phyloP scores from a whole-genome alignment of 1,140 invertebrate genomes.

The silkworm (Bombyx mori) region DNA sequence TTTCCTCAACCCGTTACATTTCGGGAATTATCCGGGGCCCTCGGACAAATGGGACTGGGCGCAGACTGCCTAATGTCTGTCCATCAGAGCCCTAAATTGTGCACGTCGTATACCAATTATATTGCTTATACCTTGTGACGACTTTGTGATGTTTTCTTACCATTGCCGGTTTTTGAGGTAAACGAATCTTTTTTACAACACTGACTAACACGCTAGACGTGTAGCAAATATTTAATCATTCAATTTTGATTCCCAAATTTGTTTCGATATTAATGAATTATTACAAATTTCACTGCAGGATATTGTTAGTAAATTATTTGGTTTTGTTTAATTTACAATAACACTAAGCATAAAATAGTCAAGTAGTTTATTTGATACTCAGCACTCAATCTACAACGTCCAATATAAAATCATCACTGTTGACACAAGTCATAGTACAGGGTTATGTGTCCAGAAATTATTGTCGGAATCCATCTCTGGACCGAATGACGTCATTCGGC shows the following conservation, averaged over 20 bases:
- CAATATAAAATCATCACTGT: slow-evolving; percentile 11
- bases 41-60: slow-evolving; percentile 48
- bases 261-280: too few relatives aligned
- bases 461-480: slow-evolving; percentile 61
- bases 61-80: slow-evolving; percentile 62
- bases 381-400: slow-evolving; percentile 5
- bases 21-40: slow-evolving; percentile 51
- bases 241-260: too few relatives aligned
- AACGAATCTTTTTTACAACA: neutral
- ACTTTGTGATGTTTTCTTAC: slow-evolving; percentile 3
- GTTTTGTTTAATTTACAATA: too few relatives aligned
- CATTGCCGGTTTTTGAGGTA: slow-evolving; percentile 25
- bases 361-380: too few relatives aligned
- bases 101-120: slow-evolving; percentile 57
- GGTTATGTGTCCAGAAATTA: slow-evolving; percentile 49
- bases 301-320: too few relatives aligned
- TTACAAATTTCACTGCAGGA: too few relatives aligned
- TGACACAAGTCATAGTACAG: slow-evolving; percentile 16
- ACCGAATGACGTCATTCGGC: slow-evolving; percentile 62
- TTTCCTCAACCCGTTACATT: slow-evolving; percentile 49
- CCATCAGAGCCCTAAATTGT: slow-evolving; percentile 64
- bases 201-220: too few relatives aligned
- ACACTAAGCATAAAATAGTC: too few relatives aligned
- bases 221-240: too few relatives aligned
- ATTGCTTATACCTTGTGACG: slow-evolving; percentile 11